A percentile compares a stretch with the other conserved stretches of the same genome.
Evolutionary conservation across 1,140 invertebrate genomes (phyloP).

Genomic region (Caerostris extrusa): DNA sequence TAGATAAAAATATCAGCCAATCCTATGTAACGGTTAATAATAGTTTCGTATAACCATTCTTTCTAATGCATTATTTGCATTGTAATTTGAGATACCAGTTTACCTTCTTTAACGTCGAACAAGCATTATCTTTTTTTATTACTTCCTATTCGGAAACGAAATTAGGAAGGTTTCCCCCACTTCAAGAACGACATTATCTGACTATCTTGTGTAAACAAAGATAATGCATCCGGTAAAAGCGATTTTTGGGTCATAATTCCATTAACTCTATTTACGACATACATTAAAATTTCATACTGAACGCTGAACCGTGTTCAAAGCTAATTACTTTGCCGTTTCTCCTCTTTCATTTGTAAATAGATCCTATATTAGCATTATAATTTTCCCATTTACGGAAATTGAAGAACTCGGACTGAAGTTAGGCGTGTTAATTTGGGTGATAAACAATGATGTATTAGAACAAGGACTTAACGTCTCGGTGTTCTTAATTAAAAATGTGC

Average conservation of each 20-base stretch:
- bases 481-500: no score
- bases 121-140: not conserved
- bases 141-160: not conserved
- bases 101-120: not conserved
- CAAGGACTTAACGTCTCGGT: no score
- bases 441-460: not conserved
- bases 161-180: not conserved
- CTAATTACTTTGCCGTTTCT: not conserved
- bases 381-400: not conserved
- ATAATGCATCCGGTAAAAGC: not conserved
- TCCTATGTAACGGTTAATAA: no score
- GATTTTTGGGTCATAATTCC: not conserved
- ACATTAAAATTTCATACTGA: not conserved
- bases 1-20: no score
- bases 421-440: not conserved
- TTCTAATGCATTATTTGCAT: no score
- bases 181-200: not conserved
- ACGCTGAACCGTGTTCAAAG: not conserved
- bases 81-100: no score
- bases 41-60: no score
- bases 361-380: not conserved
- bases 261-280: not conserved
- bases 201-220: not conserved
- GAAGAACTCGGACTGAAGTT: not conserved
- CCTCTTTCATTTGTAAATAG: not conserved